Conservation (phyloP, 2,888 invertebrate species). For the Dione juno region DNA sequence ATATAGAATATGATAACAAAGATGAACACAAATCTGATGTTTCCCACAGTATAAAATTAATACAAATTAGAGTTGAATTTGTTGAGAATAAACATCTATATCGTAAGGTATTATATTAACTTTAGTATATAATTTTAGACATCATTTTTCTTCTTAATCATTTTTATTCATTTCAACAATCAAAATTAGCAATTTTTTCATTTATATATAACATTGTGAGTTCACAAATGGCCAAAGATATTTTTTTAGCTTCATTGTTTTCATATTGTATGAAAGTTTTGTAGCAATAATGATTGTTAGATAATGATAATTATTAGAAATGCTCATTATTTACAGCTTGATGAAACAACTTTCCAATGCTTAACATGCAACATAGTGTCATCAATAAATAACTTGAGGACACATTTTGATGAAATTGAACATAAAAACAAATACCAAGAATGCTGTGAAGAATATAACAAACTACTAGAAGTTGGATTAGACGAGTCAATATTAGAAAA, state of each 20-base stretch:
- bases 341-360: slow-evolving; percentile 58
- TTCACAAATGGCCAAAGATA: no score
- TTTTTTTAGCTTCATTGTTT: no score
- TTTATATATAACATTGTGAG: no score
- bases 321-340: slow-evolving; percentile 52
- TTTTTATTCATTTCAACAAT: no score
- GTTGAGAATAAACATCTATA: slow-evolving; percentile 53
- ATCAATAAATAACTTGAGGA: slow-evolving; percentile 39
- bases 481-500: background rate
- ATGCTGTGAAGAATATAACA: slow-evolving; percentile 33
- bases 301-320: background rate
- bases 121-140: no score
- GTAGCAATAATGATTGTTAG: background rate
- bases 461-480: background rate
- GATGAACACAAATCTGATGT: slow-evolving; percentile 54
- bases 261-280: no score
- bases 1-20: slow-evolving; percentile 58
- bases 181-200: no score
- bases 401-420: slow-evolving; percentile 47
- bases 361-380: slow-evolving; percentile 57
- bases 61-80: slow-evolving; percentile 57
- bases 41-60: slow-evolving; percentile 59
- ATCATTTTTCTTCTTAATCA: no score
- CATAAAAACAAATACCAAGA: slow-evolving; percentile 48
- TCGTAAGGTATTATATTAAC: slow-evolving; percentile 54